These are phyloP conservation scores for Apogon talboti DNA, from an alignment of 2,797 vertebrate genomes.

Conservation along the genomic window DNA sequence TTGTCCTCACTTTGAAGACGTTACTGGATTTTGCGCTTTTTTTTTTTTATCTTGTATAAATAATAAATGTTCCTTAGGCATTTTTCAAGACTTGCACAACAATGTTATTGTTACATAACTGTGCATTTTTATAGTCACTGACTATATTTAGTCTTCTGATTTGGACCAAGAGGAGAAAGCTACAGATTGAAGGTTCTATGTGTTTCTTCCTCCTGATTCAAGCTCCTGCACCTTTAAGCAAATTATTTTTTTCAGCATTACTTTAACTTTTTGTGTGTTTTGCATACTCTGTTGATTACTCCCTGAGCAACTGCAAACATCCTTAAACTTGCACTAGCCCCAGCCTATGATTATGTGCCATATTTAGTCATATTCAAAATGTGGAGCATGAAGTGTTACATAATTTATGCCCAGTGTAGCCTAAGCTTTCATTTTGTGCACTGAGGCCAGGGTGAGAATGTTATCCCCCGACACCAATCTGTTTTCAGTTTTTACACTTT, in stretches of 20 bases:
- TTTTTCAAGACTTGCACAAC: no score
- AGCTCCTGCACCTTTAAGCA: neutral
- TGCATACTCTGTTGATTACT: neutral
- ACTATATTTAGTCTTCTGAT: no score
- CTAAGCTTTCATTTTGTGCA: constrained; percentile 28
- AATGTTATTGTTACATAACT: no score
- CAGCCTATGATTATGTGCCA: constrained; percentile 13
- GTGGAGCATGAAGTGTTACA: constrained; percentile 18
- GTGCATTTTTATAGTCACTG: no score
- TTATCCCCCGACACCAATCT: neutral
- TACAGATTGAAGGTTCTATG: no score
- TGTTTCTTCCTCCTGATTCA: no score
- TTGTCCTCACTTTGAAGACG: no score
- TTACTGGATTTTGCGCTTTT: no score
- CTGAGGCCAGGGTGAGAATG: constrained; percentile 6
- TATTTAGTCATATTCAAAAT: constrained; percentile 7
- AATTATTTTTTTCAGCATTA: neutral
- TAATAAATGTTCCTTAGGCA: no score
- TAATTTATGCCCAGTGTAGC: constrained; percentile 16
- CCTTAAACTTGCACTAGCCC: constrained; percentile 17
- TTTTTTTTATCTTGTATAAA: no score
- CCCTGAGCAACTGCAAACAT: constrained; percentile 5
- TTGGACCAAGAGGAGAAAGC: no score
- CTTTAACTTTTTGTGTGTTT: neutral
- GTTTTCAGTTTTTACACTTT: constrained; percentile 40